Evolutionary conservation across 2,113 vertebrate species (phyloP), one percentile per base, ranked within the genome.

Genomic region (Siniperca knerii): DNA sequence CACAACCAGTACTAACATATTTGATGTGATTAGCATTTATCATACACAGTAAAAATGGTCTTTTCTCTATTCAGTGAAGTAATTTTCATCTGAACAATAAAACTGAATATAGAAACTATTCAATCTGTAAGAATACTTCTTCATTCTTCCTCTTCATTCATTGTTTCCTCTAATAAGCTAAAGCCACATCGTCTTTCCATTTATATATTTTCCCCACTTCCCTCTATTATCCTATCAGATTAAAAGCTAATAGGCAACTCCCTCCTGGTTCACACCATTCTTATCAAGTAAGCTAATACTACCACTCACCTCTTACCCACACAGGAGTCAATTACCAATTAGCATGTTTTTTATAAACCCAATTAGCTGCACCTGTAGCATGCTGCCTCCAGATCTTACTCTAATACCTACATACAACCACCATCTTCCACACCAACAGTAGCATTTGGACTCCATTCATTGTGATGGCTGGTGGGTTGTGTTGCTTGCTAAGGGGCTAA

Each of bases 311-410:
- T 65, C 29, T 61, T 52, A 6, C 57, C 37, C 54, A 82, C 73
- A n/a, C 4, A 33, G 79, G 69, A 82, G 72, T 72, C 54, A 71
- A 57, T 68, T 73, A 77, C 62, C 73, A 88, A 79, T 84, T 74
- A 77, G 60, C 68, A 55, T 46, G 55, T 8, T 72, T 75, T 75
- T 82, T 68, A 71, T 75, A 42, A 83, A 82, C 20, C 80, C 37
- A 66, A 57, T 74, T 46, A 69, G 54, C 83, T 57, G 35, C 70
- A 83, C 64, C 72, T 68, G 48, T 44, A 54, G 29, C 33, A 61
- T 6, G 62, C 65, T 66, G 23, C 33, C 79, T 50, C 18, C 48
- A 69, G 1, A 66, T 65, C 33, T 57, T 21, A 46, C 5, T 74
- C 52, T 40, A 61, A 80, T 42, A 50, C 48, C 13, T 67, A 70